These are phyloP conservation scores for Catamblyrhynchus diadema DNA, from an alignment of 2,797 vertebrate species.

Conservation along the genomic window DNA sequence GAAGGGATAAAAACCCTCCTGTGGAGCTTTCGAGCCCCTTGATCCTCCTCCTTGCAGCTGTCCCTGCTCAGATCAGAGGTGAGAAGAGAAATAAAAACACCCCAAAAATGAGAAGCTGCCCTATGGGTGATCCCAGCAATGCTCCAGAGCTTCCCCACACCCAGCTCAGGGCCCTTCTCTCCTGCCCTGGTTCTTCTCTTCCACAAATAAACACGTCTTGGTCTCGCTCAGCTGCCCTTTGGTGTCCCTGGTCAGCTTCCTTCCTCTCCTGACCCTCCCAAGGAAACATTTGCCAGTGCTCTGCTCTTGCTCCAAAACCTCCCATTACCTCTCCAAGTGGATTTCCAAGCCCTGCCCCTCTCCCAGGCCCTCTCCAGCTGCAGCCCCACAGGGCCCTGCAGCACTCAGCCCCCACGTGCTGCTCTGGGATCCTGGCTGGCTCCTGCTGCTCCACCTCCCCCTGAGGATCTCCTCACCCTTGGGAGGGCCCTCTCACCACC, in stretches of 20 bases:
- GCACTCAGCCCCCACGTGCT: fast-evolving
- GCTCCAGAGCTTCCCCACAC: background rate
- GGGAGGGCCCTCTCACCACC: background rate
- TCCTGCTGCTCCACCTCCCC: background rate
- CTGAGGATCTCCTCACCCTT: background rate
- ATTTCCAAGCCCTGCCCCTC: background rate
- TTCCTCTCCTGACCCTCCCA: background rate
- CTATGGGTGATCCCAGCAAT: fast-evolving
- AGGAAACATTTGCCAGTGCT: background rate
- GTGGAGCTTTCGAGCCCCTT: background rate
- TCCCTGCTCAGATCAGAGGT: background rate
- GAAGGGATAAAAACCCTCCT: background rate
- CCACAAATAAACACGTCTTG: background rate
- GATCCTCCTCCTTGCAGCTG: background rate
- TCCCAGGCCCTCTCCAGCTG: background rate
- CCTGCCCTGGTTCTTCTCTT: background rate
- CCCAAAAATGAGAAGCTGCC: background rate
- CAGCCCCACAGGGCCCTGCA: background rate
- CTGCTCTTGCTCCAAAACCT: background rate
- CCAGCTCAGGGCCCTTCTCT: background rate
- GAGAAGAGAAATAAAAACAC: background rate
- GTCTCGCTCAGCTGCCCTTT: background rate
- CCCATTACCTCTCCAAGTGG: background rate
- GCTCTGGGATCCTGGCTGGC: fast-evolving
- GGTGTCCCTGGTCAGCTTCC: background rate